Evolutionary conservation across 2,888 invertebrate genomes (phyloP), one percentile per base, ranked within the genome.

Genomic region (Anoplius nigerrimus): DNA sequence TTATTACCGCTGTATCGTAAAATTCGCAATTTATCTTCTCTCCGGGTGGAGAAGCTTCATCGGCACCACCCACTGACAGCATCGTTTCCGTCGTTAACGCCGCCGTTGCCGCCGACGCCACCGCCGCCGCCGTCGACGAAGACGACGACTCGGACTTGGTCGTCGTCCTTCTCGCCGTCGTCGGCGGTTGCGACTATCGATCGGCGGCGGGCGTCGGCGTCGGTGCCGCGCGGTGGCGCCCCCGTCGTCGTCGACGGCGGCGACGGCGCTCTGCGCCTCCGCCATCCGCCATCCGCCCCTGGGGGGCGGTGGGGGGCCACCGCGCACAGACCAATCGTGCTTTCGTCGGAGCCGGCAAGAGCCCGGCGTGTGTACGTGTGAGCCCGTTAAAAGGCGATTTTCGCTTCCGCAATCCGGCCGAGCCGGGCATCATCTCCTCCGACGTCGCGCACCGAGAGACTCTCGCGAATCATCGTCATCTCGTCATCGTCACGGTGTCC

Each of bases 181-280:
- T 68, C 82, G 75, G 63, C 78, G 74, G 71, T 71, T 59, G 80
- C 70, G 78, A 79, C 83, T 88, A 87, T 88, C 87, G 88, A 87
- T 87, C 87, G 76, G 77, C 60, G 62, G 82, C 86, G 86, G 86
- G 83, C 85, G 85, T 84, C 81, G 84, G 81, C 85, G 80, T 77
- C 82, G 84, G 21, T 46, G 58, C 86, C 87, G 83, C 82, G 75
- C 80, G 82, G 87, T 87, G 88, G 88, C 88, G 88, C 88, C 84
- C 83, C 76, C 84, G 83, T 75, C 69, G 75, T 53, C 51, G 22
- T 18, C 59, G 64, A 70, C 61, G 58, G 62, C 63, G 71, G 78
- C 74, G 69, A 75, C 74, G 79, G 77, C 77, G 80, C 77, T 69
- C 64, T 76, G 45, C 64, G 65, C 67, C 69, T 61, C 57, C 59